phyloP scores from a whole-genome alignment of 2,888 invertebrate genomes.

The Exephanes ischioxanthus region DNA sequence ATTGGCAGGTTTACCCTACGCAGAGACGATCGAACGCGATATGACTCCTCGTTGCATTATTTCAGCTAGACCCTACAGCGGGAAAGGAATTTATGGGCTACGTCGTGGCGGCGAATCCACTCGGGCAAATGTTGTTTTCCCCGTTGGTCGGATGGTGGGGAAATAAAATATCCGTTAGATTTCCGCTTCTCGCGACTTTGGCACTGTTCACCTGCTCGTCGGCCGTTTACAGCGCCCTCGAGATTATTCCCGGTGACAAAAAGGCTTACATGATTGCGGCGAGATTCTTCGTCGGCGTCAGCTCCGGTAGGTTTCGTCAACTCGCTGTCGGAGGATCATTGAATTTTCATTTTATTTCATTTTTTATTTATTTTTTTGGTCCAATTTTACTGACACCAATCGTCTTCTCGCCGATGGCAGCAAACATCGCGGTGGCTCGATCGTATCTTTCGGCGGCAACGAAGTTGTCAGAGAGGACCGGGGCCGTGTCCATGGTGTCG shows the following conservation, averaged over 20 bases:
- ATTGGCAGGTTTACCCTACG: neutral
- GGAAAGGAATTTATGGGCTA: constrained; percentile 94
- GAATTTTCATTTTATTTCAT: neutral
- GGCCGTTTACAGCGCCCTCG: constrained; percentile 91
- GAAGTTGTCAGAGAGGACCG: constrained; percentile 91
- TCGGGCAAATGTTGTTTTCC: constrained; percentile 94
- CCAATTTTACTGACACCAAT: neutral
- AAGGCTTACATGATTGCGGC: constrained; percentile 92
- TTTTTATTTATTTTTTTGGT: constrained; percentile 50
- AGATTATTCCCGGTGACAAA: constrained; percentile 88
- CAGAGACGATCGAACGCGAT: constrained; percentile 42
- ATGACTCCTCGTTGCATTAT: constrained; percentile 68
- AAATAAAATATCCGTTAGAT: constrained; percentile 90
- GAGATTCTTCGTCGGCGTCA: constrained; percentile 93
- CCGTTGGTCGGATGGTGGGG: constrained; percentile 95
- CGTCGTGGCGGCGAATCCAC: constrained; percentile 94
- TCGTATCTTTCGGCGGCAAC: constrained; percentile 95
- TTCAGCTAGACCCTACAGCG: constrained; percentile 91
- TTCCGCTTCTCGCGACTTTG: constrained; percentile 90
- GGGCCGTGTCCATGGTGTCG: constrained; percentile 93
- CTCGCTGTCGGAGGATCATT: constrained; percentile 26
- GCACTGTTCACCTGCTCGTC: constrained; percentile 91
- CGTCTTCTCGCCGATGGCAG: constrained; percentile 84
- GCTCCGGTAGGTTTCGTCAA: constrained; percentile 88
- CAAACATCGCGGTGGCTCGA: constrained; percentile 93